A percentile compares a stretch with the other conserved stretches of the same genome.
phyloP scores from a whole-genome alignment of 1,140 invertebrate genomes.

The Drosophila burlai region DNA sequence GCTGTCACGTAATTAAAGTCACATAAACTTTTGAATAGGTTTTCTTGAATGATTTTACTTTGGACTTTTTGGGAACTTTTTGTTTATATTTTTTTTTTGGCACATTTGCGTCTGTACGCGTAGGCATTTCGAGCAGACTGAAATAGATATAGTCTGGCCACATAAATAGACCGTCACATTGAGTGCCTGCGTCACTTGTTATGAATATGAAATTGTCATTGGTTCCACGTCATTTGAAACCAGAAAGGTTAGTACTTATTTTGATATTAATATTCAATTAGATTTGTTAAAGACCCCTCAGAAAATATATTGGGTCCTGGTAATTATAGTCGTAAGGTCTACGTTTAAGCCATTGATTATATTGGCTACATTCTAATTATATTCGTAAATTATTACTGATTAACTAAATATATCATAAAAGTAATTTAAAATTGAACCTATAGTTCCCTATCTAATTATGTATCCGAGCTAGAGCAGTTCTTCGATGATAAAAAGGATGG shows the following conservation, averaged over 20 bases:
- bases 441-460: background rate
- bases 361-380: background rate
- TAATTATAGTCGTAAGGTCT: background rate
- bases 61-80: constrained; percentile 24
- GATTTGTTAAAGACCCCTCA: background rate
- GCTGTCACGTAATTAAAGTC: constrained; percentile 80
- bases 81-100: constrained; percentile 40
- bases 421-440: too few species aligned
- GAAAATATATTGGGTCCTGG: background rate
- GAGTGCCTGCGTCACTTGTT: constrained; percentile 36
- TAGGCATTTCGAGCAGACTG: constrained; percentile 56
- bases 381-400: too few species aligned
- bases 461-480: too few species aligned
- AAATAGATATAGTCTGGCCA: constrained; percentile 34
- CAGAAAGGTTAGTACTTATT: constrained; percentile 1
- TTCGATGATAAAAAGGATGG: too few species aligned
- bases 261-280: constrained; percentile 1
- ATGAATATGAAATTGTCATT: constrained; percentile 31
- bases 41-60: constrained; percentile 47
- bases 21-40: constrained; percentile 60
- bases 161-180: constrained; percentile 35
- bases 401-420: too few species aligned
- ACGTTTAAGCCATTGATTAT: background rate
- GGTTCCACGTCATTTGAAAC: constrained; percentile 30
- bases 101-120: constrained; percentile 51